Conservation (phyloP, 1,140 invertebrate genomes). For the Lepidurus couesii region DNA sequence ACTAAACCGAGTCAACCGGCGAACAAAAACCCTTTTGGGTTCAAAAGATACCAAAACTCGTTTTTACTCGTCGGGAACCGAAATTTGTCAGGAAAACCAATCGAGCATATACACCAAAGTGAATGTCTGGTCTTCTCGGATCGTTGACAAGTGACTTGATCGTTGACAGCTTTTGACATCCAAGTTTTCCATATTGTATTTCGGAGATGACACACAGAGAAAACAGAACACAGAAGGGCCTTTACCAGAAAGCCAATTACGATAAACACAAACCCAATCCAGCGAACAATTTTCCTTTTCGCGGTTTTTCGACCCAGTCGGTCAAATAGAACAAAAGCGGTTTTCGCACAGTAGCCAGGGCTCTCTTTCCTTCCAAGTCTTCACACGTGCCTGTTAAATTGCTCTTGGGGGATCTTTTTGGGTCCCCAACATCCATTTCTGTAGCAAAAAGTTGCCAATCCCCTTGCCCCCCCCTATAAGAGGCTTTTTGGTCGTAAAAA, state of each 20-base stretch:
- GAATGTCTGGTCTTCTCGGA: too few species aligned
- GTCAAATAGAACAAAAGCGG: background rate
- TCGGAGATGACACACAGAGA: too few species aligned
- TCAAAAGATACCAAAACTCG: background rate
- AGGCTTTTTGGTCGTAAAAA: background rate
- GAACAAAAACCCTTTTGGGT: background rate
- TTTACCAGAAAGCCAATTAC: too few species aligned
- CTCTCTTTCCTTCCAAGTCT: background rate
- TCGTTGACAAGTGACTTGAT: too few species aligned
- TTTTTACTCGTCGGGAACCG: too few species aligned
- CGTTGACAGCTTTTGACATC: too few species aligned
- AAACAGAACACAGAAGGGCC: too few species aligned
- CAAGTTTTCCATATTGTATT: too few species aligned
- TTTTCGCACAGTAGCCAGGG: slow-evolving; percentile 5
- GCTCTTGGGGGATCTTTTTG: background rate
- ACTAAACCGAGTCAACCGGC: background rate
- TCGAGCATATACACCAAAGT: too few species aligned
- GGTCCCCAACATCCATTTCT: background rate
- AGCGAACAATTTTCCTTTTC: background rate
- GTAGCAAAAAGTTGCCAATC: background rate
- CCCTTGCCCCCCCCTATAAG: background rate
- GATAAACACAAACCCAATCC: too few species aligned
- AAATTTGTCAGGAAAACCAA: too few species aligned
- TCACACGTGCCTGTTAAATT: slow-evolving; percentile 5
- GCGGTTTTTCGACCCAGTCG: background rate